A percentile compares a stretch with the other conserved stretches of the same genome.
These are phyloP conservation scores for Falco rusticolus DNA, from an alignment of 2,797 vertebrate species.

Conservation along the genomic window DNA sequence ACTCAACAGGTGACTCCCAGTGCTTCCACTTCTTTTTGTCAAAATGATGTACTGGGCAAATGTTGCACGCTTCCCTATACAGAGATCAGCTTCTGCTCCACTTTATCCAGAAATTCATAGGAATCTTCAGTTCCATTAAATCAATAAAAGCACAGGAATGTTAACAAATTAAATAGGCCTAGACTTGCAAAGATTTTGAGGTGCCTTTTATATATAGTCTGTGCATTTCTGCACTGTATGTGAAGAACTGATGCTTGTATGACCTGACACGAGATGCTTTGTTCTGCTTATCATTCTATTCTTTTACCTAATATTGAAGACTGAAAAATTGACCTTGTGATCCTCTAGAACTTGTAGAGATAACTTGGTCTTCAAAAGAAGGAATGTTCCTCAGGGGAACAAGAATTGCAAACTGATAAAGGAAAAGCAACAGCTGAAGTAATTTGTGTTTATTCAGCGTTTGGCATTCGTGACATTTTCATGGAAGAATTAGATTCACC, in stretches of 20 bases:
- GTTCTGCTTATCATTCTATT: neutral
- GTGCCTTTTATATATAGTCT: neutral
- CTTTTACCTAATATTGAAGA: neutral
- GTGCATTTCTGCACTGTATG: neutral
- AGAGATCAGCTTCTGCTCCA: neutral
- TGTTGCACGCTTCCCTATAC: neutral
- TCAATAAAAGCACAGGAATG: neutral
- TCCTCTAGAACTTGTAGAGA: neutral
- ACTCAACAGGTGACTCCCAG: neutral
- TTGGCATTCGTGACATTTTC: neutral
- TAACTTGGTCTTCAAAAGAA: neutral
- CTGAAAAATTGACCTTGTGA: neutral
- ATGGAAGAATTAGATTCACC: neutral
- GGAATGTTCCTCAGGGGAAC: neutral
- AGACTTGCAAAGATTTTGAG: neutral
- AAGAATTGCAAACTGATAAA: constrained; percentile 16
- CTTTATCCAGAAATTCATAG: neutral
- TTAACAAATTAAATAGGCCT: neutral
- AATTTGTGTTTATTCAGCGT: constrained; percentile 15
- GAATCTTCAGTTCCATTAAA: neutral
- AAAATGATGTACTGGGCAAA: neutral
- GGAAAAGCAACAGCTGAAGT: neutral
- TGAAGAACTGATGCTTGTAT: neutral
- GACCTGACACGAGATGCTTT: neutral
- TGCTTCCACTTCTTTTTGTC: neutral